These are phyloP conservation scores for Drosophila sulfurigaster DNA, from an alignment of 1,140 invertebrate genomes.

Conservation along the genomic window DNA sequence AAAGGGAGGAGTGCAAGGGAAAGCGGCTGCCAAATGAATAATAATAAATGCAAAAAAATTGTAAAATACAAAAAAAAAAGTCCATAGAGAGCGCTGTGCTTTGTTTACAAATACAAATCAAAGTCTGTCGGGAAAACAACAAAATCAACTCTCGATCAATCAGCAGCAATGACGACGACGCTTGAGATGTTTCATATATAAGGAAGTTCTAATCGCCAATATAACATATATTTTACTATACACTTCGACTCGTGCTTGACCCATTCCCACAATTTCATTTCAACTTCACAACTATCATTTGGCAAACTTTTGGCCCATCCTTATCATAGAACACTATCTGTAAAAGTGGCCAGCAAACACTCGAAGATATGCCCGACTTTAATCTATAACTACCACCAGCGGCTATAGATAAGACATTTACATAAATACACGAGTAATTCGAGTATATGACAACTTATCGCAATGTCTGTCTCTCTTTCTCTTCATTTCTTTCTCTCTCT, in stretches of 20 bases:
- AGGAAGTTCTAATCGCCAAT: background rate
- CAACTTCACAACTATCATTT: background rate
- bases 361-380: conserved; percentile 58
- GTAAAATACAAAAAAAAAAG: conserved; percentile 7
- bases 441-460: conserved; percentile 32
- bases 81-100: conserved; percentile 9
- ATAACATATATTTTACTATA: background rate
- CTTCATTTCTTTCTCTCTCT: background rate
- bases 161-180: conserved; percentile 1
- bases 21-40: conserved; percentile 14
- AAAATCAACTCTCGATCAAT: conserved; percentile 35
- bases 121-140: conserved; percentile 1
- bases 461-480: background rate
- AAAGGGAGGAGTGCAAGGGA: conserved; percentile 1
- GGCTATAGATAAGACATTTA: conserved; percentile 54
- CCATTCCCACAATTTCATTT: background rate
- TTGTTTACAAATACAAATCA: conserved; percentile 26
- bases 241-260: background rate
- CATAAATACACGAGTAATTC: conserved; percentile 36
- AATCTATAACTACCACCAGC: conserved; percentile 31
- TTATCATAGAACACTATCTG: conserved; percentile 58
- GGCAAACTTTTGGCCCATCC: conserved; percentile 30
- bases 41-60: background rate
- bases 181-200: background rate
- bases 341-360: conserved; percentile 56